Evolutionary conservation across 2,113 vertebrate genomes (phyloP).

Genomic region (Albula glossodonta): DNA sequence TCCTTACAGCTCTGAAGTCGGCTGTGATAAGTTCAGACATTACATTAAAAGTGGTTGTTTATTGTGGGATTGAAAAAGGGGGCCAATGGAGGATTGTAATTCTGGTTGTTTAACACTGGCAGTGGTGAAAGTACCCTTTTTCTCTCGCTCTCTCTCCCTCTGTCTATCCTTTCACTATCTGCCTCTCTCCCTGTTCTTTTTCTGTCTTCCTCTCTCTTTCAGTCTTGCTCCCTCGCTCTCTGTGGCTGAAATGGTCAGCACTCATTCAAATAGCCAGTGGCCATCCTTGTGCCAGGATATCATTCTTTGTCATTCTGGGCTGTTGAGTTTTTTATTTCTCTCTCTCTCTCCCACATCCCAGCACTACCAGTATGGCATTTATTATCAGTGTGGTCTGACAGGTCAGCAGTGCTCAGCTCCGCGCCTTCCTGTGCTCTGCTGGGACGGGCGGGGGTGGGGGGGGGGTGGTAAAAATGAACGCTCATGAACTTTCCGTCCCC

Average conservation of each 20-base stretch:
- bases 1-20: not conserved
- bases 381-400: slow-evolving; percentile 65
- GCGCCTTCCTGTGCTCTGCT: slow-evolving; percentile 55
- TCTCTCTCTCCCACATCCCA: slow-evolving; percentile 31
- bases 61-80: not conserved
- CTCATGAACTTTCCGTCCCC: slow-evolving; percentile 46
- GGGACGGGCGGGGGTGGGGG: slow-evolving; percentile 38
- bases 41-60: not conserved
- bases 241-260: not conserved
- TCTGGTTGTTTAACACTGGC: not conserved
- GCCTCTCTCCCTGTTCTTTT: slow-evolving; percentile 23
- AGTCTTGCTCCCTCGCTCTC: slow-evolving; percentile 21
- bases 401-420: slow-evolving; percentile 63
- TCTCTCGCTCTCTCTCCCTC: slow-evolving; percentile 26
- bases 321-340: slow-evolving; percentile 21
- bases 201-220: slow-evolving; percentile 23
- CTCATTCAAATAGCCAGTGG: no score
- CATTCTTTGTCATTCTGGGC: not conserved
- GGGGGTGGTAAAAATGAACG: slow-evolving; percentile 34
- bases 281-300: no score
- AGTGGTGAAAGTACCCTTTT: slow-evolving; percentile 14
- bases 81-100: not conserved
- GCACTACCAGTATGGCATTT: slow-evolving; percentile 48
- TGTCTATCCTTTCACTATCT: slow-evolving; percentile 19
- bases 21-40: not conserved